These are phyloP conservation scores for Clangula hyemalis DNA, from an alignment of 2,797 vertebrate species.

Conservation along the genomic window DNA sequence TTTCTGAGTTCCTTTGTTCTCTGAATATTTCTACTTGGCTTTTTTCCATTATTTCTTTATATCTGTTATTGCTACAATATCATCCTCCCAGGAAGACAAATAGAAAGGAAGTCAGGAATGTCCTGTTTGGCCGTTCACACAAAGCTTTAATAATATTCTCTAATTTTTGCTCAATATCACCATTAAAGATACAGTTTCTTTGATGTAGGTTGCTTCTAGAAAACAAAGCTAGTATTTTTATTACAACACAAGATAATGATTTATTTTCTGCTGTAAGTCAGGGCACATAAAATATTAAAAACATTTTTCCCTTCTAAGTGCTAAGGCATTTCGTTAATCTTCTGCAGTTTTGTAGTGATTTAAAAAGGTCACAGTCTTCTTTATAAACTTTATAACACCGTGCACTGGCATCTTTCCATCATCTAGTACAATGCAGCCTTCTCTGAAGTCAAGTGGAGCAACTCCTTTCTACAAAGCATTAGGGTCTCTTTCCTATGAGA, in stretches of 20 bases:
- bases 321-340: constrained; percentile 25
- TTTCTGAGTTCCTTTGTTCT: background rate
- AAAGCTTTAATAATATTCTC: background rate
- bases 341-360: background rate
- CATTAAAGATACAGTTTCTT: background rate
- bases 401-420: background rate
- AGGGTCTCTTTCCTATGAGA: background rate
- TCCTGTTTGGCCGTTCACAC: background rate
- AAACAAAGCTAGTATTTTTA: constrained; percentile 27
- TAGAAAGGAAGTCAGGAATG: background rate
- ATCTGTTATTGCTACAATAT: background rate
- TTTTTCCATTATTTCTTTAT: background rate
- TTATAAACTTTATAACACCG: background rate
- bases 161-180: background rate
- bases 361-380: background rate
- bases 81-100: background rate
- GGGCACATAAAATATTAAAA: background rate
- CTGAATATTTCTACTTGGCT: background rate
- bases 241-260: background rate
- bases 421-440: background rate
- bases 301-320: background rate
- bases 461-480: background rate
- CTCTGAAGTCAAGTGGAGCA: background rate
- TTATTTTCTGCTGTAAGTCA: background rate
- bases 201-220: background rate